Base-by-base conservation (phyloP, 2,113 vertebrate genomes). In the Megaptera novaeangliae region DNA sequence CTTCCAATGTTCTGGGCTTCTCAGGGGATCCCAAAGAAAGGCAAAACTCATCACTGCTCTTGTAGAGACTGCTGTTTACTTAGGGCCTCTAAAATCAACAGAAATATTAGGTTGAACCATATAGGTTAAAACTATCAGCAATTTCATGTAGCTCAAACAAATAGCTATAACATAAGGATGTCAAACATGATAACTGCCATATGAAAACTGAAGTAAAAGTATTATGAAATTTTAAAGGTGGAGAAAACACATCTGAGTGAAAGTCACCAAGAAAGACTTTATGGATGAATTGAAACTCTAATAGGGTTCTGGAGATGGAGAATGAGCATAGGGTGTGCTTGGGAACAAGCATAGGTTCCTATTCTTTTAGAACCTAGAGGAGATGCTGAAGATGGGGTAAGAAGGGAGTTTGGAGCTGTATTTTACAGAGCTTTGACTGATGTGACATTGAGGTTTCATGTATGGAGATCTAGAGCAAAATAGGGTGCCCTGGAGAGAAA, bases 271-370 rank as follows among this genome's bases (percentile, higher is more conserved):
- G 71, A 18, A 82, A 71, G 57, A 55, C 3, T 41, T 57, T 18
- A 11, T 8, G 36, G 83, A 17, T 44, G 31, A 64, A 23, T 18
- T 18, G 55, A 64, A 46, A 46, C 59, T 68, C 11, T 8, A 31
- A 25, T 13, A 29, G 36, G 44, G 25, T 15, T 80, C 57, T 59
- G 12, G 1, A 64, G 78, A 17, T 31, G 39, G 8, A 72, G 31
- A 20, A 44, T 7, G 44, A 57, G 20, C 29, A 5, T 2, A 4
- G 49, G 2, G 27, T 3, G 5, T 29, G 15, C 21, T 27, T 18
- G 21, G n/a, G 2, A 6, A 11, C 9, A 20, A 41, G 5, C 5
- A 29, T 18, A 3, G 3, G 10, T 7, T 55, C 6, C 44, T 55
- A 1, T 59, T 88, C 39, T 46, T 39, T 61, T 27, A 17, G 88